A percentile compares a stretch with the other conserved stretches of the same genome.
phyloP scores from a whole-genome alignment of 2,888 invertebrate genomes.

The Abrostola tripartita region DNA sequence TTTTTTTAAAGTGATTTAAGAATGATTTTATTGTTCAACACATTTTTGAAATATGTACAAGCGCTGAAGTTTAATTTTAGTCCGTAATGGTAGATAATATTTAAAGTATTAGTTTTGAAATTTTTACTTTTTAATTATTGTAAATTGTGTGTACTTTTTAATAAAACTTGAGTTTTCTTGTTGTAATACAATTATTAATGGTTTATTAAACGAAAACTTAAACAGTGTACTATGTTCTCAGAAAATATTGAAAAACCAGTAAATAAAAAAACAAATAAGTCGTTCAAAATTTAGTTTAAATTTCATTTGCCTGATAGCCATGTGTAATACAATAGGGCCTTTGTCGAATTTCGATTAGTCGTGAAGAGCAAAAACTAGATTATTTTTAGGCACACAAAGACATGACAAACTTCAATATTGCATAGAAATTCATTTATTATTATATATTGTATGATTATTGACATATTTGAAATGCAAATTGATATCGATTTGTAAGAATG shows the following conservation, averaged over 20 bases:
- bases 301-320: neutral
- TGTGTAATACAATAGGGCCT: constrained; percentile 12
- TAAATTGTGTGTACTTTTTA: no score
- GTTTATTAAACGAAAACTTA: neutral
- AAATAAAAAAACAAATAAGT: neutral
- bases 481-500: neutral
- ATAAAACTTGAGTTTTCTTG: no score
- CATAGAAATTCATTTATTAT: neutral
- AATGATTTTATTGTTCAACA: constrained; percentile 1
- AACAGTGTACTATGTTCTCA: neutral
- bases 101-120: neutral
- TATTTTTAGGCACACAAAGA: neutral
- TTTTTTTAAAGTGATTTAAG: neutral
- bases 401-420: neutral
- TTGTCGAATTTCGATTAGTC: constrained; percentile 10
- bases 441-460: constrained; percentile 3
- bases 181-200: neutral
- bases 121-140: neutral
- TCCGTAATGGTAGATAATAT: neutral
- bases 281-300: neutral
- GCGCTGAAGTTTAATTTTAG: neutral
- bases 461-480: neutral
- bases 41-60: constrained; percentile 5
- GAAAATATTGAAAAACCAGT: neutral
- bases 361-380: constrained; percentile 1